Evolutionary conservation across 2,888 invertebrate genomes (phyloP).

Genomic region (Stegophylla sp.): DNA sequence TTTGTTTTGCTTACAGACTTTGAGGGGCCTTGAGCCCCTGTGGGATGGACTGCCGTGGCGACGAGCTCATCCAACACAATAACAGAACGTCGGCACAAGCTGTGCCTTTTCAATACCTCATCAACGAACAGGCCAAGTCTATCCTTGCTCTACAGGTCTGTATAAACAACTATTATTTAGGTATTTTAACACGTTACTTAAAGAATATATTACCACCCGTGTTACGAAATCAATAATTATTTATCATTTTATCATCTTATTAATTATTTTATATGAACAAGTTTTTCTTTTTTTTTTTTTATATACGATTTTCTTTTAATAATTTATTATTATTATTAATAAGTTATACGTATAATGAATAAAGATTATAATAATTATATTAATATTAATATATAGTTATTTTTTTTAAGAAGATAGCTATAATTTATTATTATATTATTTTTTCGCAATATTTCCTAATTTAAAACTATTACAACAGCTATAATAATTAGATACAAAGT

Average conservation of each 20-base stretch:
- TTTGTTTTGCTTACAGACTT: slow-evolving; percentile 41
- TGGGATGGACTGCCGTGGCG: slow-evolving; percentile 59
- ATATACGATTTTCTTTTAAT: too few relatives aligned
- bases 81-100: slow-evolving; percentile 64
- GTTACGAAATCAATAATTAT: slow-evolving; percentile 30
- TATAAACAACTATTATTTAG: slow-evolving; percentile 45
- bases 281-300: too few relatives aligned
- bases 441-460: too few relatives aligned
- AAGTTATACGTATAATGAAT: too few relatives aligned
- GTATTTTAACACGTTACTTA: background rate
- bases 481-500: too few relatives aligned
- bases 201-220: slow-evolving; percentile 6
- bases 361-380: too few relatives aligned
- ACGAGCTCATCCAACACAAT: slow-evolving; percentile 59
- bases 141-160: slow-evolving; percentile 78
- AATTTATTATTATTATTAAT: too few relatives aligned
- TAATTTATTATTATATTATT: too few relatives aligned
- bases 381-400: too few relatives aligned
- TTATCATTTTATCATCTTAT: background rate
- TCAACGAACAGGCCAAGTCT: slow-evolving; percentile 89
- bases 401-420: too few relatives aligned
- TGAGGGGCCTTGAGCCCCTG: slow-evolving; percentile 59
- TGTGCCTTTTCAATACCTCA: slow-evolving; percentile 81
- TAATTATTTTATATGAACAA: too few relatives aligned
- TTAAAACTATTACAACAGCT: too few relatives aligned